A percentile compares a stretch with the other conserved stretches of the same genome.
phyloP scores from a whole-genome alignment of 1,140 invertebrate species.

The Leguminivora glycinivorella region DNA sequence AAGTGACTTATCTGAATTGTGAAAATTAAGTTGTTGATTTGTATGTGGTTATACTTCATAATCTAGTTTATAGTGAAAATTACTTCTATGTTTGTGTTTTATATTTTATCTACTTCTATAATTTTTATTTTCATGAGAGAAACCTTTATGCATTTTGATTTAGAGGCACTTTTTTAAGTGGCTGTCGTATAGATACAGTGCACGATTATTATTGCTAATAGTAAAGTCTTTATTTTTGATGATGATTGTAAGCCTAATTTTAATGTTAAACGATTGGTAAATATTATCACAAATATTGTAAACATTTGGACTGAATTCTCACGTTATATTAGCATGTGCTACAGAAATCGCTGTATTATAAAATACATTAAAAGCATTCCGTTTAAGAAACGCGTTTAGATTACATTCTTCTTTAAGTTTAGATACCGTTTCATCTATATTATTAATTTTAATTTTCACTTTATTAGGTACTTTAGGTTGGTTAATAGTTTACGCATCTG shows the following conservation, averaged over 20 bases:
- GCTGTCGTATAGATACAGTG: conserved; percentile 56
- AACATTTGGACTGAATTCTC: conserved; percentile 65
- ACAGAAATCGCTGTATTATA: conserved; percentile 35
- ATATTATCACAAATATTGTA: conserved; percentile 71
- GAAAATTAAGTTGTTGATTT: conserved; percentile 35
- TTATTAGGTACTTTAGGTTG: conserved; percentile 27
- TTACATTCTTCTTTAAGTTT: conserved; percentile 17
- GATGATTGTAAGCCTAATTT: conserved; percentile 61
- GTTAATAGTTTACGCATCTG: conserved; percentile 55
- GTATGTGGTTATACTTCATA: conserved; percentile 34
- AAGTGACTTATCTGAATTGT: conserved; percentile 36
- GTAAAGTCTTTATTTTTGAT: conserved; percentile 30
- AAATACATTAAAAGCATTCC: conserved; percentile 30
- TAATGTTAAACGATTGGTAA: conserved; percentile 49
- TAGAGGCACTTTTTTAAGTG: conserved; percentile 71
- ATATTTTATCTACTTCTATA: conserved; percentile 34
- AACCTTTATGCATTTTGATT: conserved; percentile 53
- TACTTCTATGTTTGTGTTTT: conserved; percentile 33
- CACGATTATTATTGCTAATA: conserved; percentile 57
- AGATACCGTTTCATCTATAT: conserved; percentile 25
- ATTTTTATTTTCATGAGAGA: conserved; percentile 43
- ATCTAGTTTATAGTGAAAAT: conserved; percentile 35
- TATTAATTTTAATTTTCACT: conserved; percentile 22
- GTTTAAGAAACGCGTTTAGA: conserved; percentile 23
- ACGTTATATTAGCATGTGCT: conserved; percentile 33